phyloP scores from a whole-genome alignment of 2,888 invertebrate species.

The Arrhopalites spinosus region DNA sequence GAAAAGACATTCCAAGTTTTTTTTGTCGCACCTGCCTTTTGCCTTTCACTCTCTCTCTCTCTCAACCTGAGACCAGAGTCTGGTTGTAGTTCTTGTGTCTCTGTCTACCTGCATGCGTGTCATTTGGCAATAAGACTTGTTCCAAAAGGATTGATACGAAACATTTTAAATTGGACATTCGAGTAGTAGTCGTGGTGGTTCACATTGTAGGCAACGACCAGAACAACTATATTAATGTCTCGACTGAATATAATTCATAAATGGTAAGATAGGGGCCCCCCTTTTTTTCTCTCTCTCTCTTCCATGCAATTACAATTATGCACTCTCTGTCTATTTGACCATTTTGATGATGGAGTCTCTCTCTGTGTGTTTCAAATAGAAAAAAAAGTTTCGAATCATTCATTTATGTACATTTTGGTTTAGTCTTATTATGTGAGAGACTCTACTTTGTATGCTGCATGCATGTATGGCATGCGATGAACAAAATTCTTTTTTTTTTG shows the following conservation, averaged over 20 bases:
- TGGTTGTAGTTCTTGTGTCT: background rate
- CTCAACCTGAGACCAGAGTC: background rate
- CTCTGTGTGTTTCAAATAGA: background rate
- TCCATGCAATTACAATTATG: background rate
- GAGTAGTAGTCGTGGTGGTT: background rate
- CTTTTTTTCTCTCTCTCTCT: background rate
- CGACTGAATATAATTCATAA: background rate
- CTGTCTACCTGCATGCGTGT: conserved; percentile 27
- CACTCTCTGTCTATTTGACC: background rate
- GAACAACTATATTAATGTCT: too few relatives aligned
- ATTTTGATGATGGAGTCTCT: background rate
- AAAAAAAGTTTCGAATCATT: background rate
- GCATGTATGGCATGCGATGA: background rate
- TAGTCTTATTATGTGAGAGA: background rate
- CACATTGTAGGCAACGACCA: background rate
- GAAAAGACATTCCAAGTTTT: conserved; percentile 21
- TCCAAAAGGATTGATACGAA: conserved; percentile 13
- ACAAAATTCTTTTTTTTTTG: background rate
- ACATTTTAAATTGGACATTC: conserved; percentile 4
- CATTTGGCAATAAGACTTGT: conserved; percentile 27
- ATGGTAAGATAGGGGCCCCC: background rate
- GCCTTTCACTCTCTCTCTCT: conserved; percentile 4
- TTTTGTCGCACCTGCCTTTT: conserved; percentile 23
- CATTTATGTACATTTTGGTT: background rate
- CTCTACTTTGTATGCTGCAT: background rate